These are phyloP conservation scores for Rhynchomys soricoides DNA, from an alignment of 2,113 vertebrate species.

Conservation along the genomic window DNA sequence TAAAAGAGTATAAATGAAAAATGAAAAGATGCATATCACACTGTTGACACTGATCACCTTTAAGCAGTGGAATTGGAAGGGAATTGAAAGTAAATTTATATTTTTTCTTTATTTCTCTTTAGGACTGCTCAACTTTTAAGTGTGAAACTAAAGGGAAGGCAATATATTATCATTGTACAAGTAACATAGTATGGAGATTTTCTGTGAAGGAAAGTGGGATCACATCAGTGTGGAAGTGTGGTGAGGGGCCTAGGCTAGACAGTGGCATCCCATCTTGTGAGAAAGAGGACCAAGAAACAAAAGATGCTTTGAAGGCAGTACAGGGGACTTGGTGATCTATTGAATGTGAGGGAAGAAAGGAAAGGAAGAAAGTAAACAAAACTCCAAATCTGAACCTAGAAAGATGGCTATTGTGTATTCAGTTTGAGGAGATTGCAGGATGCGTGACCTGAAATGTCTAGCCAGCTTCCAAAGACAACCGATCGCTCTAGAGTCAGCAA, in stretches of 20 bases:
- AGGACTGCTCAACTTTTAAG: conserved; percentile 1
- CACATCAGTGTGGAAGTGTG: background rate
- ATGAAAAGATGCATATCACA: background rate
- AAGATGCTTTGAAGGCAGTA: background rate
- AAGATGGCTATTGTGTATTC: background rate
- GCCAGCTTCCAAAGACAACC: background rate
- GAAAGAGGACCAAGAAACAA: background rate
- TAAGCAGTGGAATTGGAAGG: background rate
- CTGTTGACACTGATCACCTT: background rate
- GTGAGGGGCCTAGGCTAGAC: background rate
- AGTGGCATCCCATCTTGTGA: accelerated
- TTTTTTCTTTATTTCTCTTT: background rate
- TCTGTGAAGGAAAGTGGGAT: background rate
- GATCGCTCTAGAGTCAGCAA: background rate
- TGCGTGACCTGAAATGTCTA: background rate
- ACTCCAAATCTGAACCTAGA: background rate
- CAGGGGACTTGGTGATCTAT: accelerated
- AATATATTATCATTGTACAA: background rate
- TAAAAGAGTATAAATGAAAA: background rate
- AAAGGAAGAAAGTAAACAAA: background rate
- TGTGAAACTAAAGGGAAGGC: background rate
- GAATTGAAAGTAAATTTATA: background rate
- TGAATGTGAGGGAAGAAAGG: background rate
- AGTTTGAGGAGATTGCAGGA: background rate
- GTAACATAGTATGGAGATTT: background rate